Evolutionary conservation across 2,797 vertebrate genomes (phyloP).

Genomic region (Heteromormyrus szaboi): DNA sequence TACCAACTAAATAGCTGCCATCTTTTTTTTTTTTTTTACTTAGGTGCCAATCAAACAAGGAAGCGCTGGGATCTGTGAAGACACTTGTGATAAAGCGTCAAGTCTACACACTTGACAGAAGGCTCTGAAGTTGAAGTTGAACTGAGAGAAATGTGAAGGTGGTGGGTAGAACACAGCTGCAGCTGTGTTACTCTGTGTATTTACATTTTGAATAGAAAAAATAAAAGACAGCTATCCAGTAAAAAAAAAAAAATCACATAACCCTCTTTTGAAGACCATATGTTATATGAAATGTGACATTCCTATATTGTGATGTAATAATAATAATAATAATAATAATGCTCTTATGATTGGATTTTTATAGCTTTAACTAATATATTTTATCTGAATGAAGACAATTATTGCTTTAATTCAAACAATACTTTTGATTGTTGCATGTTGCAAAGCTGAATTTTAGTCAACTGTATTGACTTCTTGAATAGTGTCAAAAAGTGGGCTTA

Average conservation of each 20-base stretch:
- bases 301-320: background rate
- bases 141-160: conserved; percentile 66
- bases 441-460: background rate
- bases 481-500: background rate
- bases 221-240: background rate
- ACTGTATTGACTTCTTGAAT: background rate
- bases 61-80: conserved; percentile 70
- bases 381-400: background rate
- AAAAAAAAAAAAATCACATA: background rate
- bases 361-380: background rate
- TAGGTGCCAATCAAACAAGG: conserved; percentile 63
- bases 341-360: background rate
- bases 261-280: no score
- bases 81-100: conserved; percentile 64
- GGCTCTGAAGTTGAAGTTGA: conserved; percentile 55
- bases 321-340: background rate
- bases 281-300: background rate
- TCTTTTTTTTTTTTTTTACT: conserved; percentile 31
- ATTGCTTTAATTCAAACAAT: background rate
- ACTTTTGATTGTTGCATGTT: background rate
- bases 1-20: background rate
- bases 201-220: conserved; percentile 8
- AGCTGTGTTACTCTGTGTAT: background rate
- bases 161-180: conserved; percentile 56
- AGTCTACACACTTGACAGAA: conserved; percentile 66